These are phyloP conservation scores for Symphodus melops DNA, from an alignment of 2,113 vertebrate genomes.

Conservation along the genomic window DNA sequence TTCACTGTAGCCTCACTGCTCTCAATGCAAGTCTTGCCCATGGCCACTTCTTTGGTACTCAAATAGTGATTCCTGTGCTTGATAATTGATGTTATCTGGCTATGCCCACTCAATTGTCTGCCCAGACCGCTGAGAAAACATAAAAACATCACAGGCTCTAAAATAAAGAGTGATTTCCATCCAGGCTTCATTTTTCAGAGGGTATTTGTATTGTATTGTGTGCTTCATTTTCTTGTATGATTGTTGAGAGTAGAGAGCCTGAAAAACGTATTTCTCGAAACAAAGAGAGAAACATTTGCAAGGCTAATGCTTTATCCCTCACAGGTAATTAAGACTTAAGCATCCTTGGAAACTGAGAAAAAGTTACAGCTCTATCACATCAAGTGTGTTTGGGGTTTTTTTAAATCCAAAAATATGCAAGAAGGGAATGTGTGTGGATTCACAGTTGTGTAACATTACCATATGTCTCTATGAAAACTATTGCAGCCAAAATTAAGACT, in stretches of 20 bases:
- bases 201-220: too few species aligned
- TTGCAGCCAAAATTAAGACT: too few species aligned
- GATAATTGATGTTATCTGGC: conserved; percentile 63
- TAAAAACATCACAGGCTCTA: conserved; percentile 44
- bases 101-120: conserved; percentile 33
- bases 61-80: conserved; percentile 50
- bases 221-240: not conserved
- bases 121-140: conserved; percentile 34
- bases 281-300: conserved; percentile 28
- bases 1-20: conserved; percentile 43
- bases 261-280: conserved; percentile 1
- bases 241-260: conserved; percentile 18
- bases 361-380: too few species aligned
- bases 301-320: not conserved
- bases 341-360: not conserved
- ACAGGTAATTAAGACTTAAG: not conserved
- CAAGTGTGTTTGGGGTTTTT: too few species aligned
- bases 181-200: too few species aligned
- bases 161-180: conserved; percentile 52
- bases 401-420: too few species aligned
- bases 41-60: conserved; percentile 55
- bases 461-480: too few species aligned
- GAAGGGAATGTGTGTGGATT: too few species aligned
- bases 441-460: too few species aligned
- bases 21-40: conserved; percentile 49